Percentiles rank a stretch among this genome's conserved stretches.
phyloP scores from a whole-genome alignment of 2,113 vertebrate species.

The Polyodon spathula region DNA sequence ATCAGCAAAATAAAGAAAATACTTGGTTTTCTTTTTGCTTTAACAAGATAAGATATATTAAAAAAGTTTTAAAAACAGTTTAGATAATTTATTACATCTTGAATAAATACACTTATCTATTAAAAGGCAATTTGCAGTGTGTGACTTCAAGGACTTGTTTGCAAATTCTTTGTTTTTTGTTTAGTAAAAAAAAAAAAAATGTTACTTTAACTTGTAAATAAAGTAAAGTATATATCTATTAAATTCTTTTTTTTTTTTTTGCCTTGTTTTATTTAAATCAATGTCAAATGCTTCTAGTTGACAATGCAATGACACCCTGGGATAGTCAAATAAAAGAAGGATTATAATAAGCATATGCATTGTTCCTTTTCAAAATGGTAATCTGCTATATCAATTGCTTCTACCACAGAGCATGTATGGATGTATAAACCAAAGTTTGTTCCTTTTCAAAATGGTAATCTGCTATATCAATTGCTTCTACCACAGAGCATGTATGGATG shows the following conservation, averaged over 20 bases:
- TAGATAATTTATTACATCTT: no score
- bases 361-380: conserved; percentile 80
- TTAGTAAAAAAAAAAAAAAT: neutral
- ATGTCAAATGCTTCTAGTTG: conserved; percentile 46
- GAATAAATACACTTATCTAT: no score
- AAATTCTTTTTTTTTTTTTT: no score
- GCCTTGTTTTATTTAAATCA: conserved; percentile 32
- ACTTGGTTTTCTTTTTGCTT: neutral
- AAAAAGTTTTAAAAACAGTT: no score
- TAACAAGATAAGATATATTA: no score
- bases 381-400: conserved; percentile 78
- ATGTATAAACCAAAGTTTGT: conserved; percentile 55
- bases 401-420: conserved; percentile 61
- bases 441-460: conserved; percentile 85
- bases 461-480: conserved; percentile 72
- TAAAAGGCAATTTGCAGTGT: no score
- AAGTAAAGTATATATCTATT: no score
- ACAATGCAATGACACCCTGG: conserved; percentile 52
- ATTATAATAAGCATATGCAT: conserved; percentile 76
- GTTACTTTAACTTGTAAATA: no score
- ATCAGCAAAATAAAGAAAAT: neutral
- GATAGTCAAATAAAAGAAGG: conserved; percentile 81
- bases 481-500: conserved; percentile 61
- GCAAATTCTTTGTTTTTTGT: neutral
- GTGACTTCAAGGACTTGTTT: no score